Conservation (phyloP, 1,140 invertebrate genomes). For the Teleopsis dalmanni region DNA sequence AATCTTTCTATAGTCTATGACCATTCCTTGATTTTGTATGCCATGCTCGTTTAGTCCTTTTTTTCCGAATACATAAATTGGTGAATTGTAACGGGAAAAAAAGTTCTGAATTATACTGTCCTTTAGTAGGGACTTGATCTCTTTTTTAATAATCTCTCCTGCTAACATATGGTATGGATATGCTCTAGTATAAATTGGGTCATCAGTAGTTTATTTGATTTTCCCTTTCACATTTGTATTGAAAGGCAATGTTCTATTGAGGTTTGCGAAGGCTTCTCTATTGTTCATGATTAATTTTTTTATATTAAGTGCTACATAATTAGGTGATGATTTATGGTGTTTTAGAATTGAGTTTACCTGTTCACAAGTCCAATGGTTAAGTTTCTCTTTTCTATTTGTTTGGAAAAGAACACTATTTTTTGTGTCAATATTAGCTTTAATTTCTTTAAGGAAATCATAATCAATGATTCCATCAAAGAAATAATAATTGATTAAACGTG, state of each 20-base stretch:
- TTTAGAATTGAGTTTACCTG: constrained; percentile 4
- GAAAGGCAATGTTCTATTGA: constrained; percentile 1
- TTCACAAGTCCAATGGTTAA: not conserved
- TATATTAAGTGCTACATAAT: not conserved
- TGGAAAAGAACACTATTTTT: not conserved
- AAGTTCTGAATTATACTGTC: not conserved
- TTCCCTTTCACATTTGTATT: constrained; percentile 1
- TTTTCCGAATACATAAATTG: constrained; percentile 16
- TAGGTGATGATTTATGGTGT: not conserved
- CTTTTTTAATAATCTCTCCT: constrained; percentile 5
- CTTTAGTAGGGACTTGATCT: constrained; percentile 2
- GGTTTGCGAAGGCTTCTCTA: constrained; percentile 5
- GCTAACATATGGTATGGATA: not conserved
- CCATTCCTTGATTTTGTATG: constrained; percentile 6
- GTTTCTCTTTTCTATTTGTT: not conserved
- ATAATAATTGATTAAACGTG: not conserved
- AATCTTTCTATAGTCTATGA: constrained; percentile 35
- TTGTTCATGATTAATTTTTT: not conserved
- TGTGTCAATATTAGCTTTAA: constrained; percentile 3
- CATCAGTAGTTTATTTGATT: constrained; percentile 4
- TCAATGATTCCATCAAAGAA: constrained; percentile 9
- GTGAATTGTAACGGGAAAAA: constrained; percentile 13
- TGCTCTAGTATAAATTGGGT: constrained; percentile 14
- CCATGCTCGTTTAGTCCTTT: constrained; percentile 9
- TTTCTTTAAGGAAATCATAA: constrained; percentile 3